Percentiles rank a stretch among this genome's conserved stretches.
Evolutionary conservation across 30 jellyfish, hydroid and myxozoan genomes (phyloP).

Genomic region (Hydra vulgaris): DNA sequence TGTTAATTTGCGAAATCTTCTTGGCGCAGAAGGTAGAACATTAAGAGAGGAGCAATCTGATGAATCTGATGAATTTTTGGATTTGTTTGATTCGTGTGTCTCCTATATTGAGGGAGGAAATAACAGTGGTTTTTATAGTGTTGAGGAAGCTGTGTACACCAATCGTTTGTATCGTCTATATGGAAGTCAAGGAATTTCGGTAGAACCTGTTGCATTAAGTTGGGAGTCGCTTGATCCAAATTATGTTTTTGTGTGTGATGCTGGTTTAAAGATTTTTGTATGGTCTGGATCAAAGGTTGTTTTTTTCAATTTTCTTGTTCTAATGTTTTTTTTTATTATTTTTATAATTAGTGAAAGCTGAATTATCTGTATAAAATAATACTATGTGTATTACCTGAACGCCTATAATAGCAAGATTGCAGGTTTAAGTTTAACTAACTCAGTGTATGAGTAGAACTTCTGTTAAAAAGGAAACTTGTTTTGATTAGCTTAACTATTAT

Average conservation of each 20-base stretch:
- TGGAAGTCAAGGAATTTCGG: conserved; percentile 86
- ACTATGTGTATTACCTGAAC: no score
- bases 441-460: no score
- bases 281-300: conserved; percentile 97
- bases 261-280: conserved; percentile 66
- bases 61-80: conserved; percentile 86
- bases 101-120: conserved; percentile 96
- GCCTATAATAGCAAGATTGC: no score
- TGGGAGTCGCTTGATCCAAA: conserved; percentile 93
- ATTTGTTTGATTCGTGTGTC: conserved; percentile 52
- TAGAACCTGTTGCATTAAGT: conserved; percentile 89
- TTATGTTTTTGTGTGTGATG: conserved; percentile 89
- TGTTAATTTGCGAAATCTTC: conserved; percentile 90
- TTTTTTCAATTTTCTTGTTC: neutral
- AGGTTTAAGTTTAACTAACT: no score
- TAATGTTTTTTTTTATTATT: neutral
- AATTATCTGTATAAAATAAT: no score
- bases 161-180: conserved; percentile 71
- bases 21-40: conserved; percentile 98
- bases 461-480: no score
- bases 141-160: conserved; percentile 85
- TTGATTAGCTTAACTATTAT: no score
- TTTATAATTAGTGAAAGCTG: no score
- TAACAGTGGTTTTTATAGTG: conserved; percentile 87
- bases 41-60: conserved; percentile 98